Base-by-base conservation (phyloP, 2,113 vertebrate genomes). In the Brachyhypopomus gauderio region DNA sequence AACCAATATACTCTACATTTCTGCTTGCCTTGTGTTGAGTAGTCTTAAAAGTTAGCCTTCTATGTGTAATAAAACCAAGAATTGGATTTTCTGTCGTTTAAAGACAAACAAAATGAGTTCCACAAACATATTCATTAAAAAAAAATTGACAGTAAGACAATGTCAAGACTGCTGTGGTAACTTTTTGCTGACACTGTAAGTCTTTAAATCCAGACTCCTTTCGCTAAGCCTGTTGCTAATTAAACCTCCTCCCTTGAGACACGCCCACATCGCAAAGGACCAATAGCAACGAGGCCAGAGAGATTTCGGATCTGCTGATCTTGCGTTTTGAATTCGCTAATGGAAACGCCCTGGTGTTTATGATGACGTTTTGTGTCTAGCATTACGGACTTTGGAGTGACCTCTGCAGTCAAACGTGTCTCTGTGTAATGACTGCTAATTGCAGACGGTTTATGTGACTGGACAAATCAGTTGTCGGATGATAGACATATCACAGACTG, bases 211-310 rank as follows among this genome's bases (percentile, higher is more conserved):
- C 36, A 66, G 30, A 25, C 38, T 14, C 45, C 45, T 45, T 45
- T 45, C 41, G 9, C 41, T 11, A 45, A 45, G 41, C 41, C 41
- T 45, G 41, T 58, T 30, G 48, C 72, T 63, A 81, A 70, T 71
- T 71, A 73, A 64, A 69, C 62, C 9, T 72, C 56, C 41, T 71
- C 76, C 60, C 38, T 34, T 55, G 84, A 85, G 84, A 71, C 25
- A 36, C 70, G 2, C 22, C 82, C 72, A 70, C 56, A n/a, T 22
- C 56, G 63, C 48, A 34, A 69, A 55, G 72, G 34, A 64, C 19
- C 23, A 58, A 59, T 52, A 59, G 66, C 59, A 70, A 52, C 30
- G 52, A 69, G 55, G 34, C 64, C 62, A 59, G 19, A 19, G 69
- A 52, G n/a, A 73, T 73, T 59, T 11, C 6, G 72, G 41, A 17